Base-by-base conservation (phyloP, 1,140 invertebrate species). In the Psix sp. region DNA sequence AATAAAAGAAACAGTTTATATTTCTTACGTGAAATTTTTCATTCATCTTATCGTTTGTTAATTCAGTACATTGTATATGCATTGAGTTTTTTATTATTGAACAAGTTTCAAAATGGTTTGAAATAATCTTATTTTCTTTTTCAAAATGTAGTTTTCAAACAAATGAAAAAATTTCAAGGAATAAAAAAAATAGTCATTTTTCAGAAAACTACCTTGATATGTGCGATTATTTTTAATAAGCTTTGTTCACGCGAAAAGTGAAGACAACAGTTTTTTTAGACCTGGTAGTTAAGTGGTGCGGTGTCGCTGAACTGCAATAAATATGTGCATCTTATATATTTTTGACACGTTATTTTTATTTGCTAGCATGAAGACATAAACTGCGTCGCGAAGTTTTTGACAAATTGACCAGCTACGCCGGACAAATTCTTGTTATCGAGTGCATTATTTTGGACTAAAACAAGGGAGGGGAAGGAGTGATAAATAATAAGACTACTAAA, bases 261-360 rank as follows among this genome's bases (percentile, higher is more conserved):
- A 16, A 33, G 26, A n/a, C 20, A 17, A 11, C 24, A 24, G 13
- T 57, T 59, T 48, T 48, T 59, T 59, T 38, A 17, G 40, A 38
- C 14, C 26, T 38, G 20, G 52, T 36, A 24, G 29, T 45, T n/a
- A 42, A 59, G 46, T 33, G 45, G 13, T 10, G 33, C 42, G 17
- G 16, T 39, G 62, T 66, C 42, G 35, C 39, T 52, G 59, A 63
- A 63, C 59, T 17, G 11, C 39, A 26, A 63, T 46, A 36, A 63
- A 63, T 39, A 35, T 21, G 40, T 38, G 52, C 46, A 51, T 24
- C 38, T 51, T 62, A 51, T 43, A 43, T 43, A 51, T 49, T 49
- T 62, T 51, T 62, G 38, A 62, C 59, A 33, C 13, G 38, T 51
- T 51, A 62, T 62, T 62, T 62, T 62, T 62, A 62, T 62, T 62